Conservation (phyloP, 1,140 invertebrate species). For the Drosophila triauraria region DNA sequence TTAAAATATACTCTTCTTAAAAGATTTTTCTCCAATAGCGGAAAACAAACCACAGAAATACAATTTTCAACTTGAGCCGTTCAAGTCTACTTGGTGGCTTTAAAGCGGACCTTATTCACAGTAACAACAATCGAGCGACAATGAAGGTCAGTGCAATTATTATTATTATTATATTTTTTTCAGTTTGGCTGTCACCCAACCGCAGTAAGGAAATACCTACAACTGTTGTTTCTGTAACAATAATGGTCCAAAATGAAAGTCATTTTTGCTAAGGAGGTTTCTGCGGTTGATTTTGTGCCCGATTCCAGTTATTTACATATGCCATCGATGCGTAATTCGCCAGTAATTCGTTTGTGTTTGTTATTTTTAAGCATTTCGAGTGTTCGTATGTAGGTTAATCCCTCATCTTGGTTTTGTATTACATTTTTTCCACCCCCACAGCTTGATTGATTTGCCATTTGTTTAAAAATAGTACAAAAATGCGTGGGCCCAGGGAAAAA, state of each 20-base stretch:
- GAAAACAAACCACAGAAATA: constrained; percentile 43
- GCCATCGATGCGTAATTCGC: constrained; percentile 57
- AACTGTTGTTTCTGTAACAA: constrained; percentile 52
- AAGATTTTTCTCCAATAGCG: neutral
- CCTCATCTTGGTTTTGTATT: constrained; percentile 67
- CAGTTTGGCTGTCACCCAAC: constrained; percentile 46
- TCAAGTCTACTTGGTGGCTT: constrained; percentile 55
- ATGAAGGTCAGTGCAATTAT: constrained; percentile 68
- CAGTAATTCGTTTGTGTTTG: constrained; percentile 35
- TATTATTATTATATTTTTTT: constrained; percentile 34
- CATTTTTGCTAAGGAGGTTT: constrained; percentile 37
- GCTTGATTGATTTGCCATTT: constrained; percentile 62
- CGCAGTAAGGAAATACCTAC: constrained; percentile 56
- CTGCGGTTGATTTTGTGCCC: constrained; percentile 44
- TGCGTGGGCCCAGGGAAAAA: constrained; percentile 39
- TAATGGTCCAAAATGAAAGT: constrained; percentile 63
- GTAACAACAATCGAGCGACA: constrained; percentile 30
- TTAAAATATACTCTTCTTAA: neutral
- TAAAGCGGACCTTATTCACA: constrained; percentile 34
- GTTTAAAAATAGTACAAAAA: constrained; percentile 67
- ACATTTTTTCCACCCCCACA: constrained; percentile 39
- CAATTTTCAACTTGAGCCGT: constrained; percentile 52
- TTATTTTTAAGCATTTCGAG: constrained; percentile 10
- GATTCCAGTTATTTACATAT: constrained; percentile 58
- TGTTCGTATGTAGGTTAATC: constrained; percentile 73